Evolutionary conservation across 2,888 invertebrate genomes (phyloP), one percentile per base, ranked within the genome.

Genomic region (Magallana nippona): DNA sequence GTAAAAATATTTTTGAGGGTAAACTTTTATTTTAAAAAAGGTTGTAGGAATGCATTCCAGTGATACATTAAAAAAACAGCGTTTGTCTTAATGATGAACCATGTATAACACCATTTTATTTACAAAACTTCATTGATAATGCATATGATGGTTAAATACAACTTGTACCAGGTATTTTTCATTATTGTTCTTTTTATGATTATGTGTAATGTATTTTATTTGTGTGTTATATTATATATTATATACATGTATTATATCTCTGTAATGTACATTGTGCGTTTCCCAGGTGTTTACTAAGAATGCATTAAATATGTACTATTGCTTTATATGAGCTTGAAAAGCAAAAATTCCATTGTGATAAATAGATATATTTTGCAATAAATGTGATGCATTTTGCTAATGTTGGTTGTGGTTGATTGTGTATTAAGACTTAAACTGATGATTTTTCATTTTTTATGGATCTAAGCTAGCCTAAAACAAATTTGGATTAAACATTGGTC

Each of bases 261-360:
- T 71, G 32, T 71, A 17, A 22, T 71, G 22, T 15, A 27, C 13
- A 32, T 32, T 71, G 22, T 71, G 71, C 32, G 71, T 27, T 71
- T 22, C 2, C 15, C 17, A 27, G 22, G 15, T n/a, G 71, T 71
- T 71, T 71, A 71, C 22, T 71, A 71, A 27, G 27, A 27, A 62
- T 62, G 27, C 27, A 63, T 63, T 71, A 71, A 13, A 15, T 56
- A 60, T 78, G 55, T 82, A 60, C 58, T 44, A 27, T 57, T 79
- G 79, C 71, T 71, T 71, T 71, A 71, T 71, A 71, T 71, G 71
- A 71, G 71, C 71, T 71, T 71, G 17, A 71, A 71, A 71, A 71
- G 71, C 71, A 71, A 71, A 27, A 32, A 71, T 71, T 71, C 71
- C 71, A 71, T 44, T 71, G 71, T 71, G 71, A 71, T 22, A 71